Conservation (phyloP, 2,797 vertebrate species). For the Delichon dasypus region DNA sequence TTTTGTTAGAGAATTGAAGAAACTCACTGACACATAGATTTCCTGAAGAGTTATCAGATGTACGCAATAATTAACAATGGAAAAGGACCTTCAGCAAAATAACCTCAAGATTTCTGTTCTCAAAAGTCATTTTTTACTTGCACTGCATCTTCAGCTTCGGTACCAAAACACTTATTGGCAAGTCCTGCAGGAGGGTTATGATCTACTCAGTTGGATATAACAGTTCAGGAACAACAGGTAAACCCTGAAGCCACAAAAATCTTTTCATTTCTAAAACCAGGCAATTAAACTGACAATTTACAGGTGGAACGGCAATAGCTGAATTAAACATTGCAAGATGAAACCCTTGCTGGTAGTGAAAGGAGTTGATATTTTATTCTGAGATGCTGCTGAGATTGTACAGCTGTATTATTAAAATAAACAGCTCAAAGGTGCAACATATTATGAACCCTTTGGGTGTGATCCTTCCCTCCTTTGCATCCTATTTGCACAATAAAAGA, state of each 20-base stretch:
- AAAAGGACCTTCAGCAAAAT: background rate
- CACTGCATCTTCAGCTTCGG: background rate
- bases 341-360: constrained; percentile 43
- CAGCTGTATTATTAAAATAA: constrained; percentile 60
- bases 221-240: background rate
- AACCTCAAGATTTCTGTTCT: constrained; percentile 21
- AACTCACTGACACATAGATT: background rate
- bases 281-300: constrained; percentile 49
- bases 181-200: constrained; percentile 21
- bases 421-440: constrained; percentile 41
- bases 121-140: background rate
- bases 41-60: background rate
- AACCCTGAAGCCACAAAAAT: constrained; percentile 30
- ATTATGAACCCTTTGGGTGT: background rate
- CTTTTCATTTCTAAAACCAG: constrained; percentile 43
- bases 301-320: background rate
- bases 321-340: constrained; percentile 64
- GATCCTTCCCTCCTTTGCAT: background rate
- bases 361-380: constrained; percentile 46
- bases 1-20: background rate
- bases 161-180: constrained; percentile 27
- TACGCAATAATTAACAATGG: background rate
- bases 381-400: background rate
- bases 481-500: constrained; percentile 35
- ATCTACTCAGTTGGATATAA: constrained; percentile 3